Evolutionary conservation across 2,888 invertebrate species (phyloP), one percentile per base, ranked within the genome.

Genomic region (Sarcophaga carnaria): DNA sequence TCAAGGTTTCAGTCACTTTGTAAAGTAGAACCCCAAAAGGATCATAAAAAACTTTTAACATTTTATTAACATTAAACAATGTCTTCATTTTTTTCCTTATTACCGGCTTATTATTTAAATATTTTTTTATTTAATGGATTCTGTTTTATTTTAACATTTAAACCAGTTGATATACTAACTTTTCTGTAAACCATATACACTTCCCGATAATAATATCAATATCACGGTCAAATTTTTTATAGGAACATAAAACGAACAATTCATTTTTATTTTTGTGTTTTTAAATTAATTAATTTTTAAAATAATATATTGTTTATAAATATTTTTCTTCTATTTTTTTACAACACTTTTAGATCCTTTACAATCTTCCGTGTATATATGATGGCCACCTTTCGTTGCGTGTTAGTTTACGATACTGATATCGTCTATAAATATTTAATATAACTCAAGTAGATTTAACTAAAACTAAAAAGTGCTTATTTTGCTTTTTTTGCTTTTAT

Each of bases 391-490:
- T 37, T 54, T 17, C 64, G 47, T 62, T 66, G 6, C 59, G 70
- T n/a, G n/a, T 64, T 64, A 80, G 60, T 66, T 80, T 66, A 64
- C 47, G 47, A 37, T 66, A 84, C 80, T 84, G 70, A 84, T 37
- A 37, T 37, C 8, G 37, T 37, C 59, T 60, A 25, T 66, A 47
- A 76, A 67, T 37, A 49, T 60, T 66, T 37, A 37, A 37, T 37
- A 37, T 37, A 37, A 37, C 37, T 70, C 25, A 54, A 54, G 22
- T 64, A 8, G 5, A 64, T 71, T 76, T 37, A 77, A 82, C 54
- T 71, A 71, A 76, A 37, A 77, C 54, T 81, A 62, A 75, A 81
- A 20, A 74, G n/a, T 62, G 14, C 8, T 37, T 37, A 69, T 62
- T 75, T 62, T 63, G 54, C 22, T 37, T 37, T 37, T 67, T 60